Conservation (phyloP, 1,140 invertebrate species). For the Acyrthosiphon pisum region DNA sequence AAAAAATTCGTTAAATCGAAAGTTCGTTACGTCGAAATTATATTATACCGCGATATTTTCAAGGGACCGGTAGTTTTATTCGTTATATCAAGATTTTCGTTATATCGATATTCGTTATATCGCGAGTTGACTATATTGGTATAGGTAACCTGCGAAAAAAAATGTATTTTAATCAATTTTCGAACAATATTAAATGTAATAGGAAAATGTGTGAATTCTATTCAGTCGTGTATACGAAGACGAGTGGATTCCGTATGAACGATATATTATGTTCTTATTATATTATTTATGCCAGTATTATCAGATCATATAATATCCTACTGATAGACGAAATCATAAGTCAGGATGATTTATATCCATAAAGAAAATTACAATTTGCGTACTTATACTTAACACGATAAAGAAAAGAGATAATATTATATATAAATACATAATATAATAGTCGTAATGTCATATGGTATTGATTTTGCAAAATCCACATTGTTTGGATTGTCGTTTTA, state of each 20-base stretch:
- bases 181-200: background rate
- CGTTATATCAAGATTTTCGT: too few species aligned
- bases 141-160: too few species aligned
- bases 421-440: background rate
- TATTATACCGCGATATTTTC: too few species aligned
- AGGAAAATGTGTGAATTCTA: background rate
- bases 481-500: background rate
- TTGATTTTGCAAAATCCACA: background rate
- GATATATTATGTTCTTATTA: background rate
- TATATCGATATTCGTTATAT: too few species aligned
- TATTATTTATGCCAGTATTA: background rate
- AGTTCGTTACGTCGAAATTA: too few species aligned
- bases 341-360: too few species aligned
- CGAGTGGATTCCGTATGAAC: rapidly evolving
- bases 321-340: background rate
- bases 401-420: background rate
- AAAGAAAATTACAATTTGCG: background rate
- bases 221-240: background rate
- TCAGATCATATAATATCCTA: background rate
- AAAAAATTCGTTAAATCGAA: too few species aligned
- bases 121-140: too few species aligned
- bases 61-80: too few species aligned
- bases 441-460: background rate
- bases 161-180: background rate
- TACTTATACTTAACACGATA: background rate